These are phyloP conservation scores for Athalia circularis DNA, from an alignment of 2,888 invertebrate genomes.

Conservation along the genomic window DNA sequence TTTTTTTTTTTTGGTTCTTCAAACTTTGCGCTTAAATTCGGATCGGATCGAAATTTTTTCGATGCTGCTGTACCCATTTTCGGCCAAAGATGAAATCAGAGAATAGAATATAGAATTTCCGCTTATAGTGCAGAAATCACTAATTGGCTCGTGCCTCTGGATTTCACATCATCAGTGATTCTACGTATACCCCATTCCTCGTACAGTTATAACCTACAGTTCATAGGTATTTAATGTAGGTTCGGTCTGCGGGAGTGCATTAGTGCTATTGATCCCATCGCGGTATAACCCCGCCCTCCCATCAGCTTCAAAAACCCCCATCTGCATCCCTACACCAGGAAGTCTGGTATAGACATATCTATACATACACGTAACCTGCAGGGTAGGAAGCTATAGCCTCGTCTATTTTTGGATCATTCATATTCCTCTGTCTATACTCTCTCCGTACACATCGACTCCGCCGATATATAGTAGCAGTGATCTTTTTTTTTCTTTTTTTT, in stretches of 20 bases:
- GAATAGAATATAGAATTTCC: too few species aligned
- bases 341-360: background rate
- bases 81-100: too few species aligned
- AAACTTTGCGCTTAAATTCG: too few species aligned
- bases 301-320: background rate
- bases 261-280: conserved; percentile 13
- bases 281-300: background rate
- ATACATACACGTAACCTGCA: too few species aligned
- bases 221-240: background rate
- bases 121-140: too few species aligned
- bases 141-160: too few species aligned
- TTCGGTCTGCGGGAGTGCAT: conserved; percentile 13
- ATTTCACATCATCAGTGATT: too few species aligned
- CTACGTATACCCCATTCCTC: too few species aligned
- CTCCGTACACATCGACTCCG: background rate
- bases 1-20: too few species aligned
- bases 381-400: background rate
- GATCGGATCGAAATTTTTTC: too few species aligned
- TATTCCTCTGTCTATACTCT: background rate
- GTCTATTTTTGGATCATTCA: conserved; percentile 8
- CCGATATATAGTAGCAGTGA: background rate
- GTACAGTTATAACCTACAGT: background rate
- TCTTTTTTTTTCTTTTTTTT: background rate
- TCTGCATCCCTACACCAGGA: background rate
- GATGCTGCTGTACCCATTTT: too few species aligned